Conservation (phyloP, 2,888 invertebrate species). For the Erebia epiphron region DNA sequence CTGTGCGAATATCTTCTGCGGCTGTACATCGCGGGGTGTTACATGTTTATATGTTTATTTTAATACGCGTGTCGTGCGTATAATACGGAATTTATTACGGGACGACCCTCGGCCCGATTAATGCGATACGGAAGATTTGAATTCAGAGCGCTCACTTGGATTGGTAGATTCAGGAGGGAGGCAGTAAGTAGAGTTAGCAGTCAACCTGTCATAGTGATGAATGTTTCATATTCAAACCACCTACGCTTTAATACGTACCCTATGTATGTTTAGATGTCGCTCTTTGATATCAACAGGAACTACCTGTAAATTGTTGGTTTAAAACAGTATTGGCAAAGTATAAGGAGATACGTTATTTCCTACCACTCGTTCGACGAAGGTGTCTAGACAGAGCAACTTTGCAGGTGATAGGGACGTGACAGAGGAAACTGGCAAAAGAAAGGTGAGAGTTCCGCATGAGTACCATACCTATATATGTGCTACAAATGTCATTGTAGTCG, state of each 20-base stretch:
- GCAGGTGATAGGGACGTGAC: too few species aligned
- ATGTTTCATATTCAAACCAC: slow-evolving; percentile 50
- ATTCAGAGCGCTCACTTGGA: slow-evolving; percentile 80
- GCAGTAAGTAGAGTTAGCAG: slow-evolving; percentile 48
- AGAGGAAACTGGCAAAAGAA: too few species aligned
- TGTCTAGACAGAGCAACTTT: too few species aligned
- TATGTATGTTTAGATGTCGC: too few species aligned
- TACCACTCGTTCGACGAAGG: too few species aligned
- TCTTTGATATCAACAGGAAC: slow-evolving; percentile 1
- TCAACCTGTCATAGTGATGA: slow-evolving; percentile 50
- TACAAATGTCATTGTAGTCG: too few species aligned
- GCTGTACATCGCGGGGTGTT: slow-evolving; percentile 69
- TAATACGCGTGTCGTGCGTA: slow-evolving; percentile 84
- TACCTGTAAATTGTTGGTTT: background rate
- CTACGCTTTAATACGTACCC: background rate
- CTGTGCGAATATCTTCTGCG: slow-evolving; percentile 45
- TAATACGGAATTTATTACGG: slow-evolving; percentile 83
- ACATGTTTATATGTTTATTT: slow-evolving; percentile 83
- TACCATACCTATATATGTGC: too few species aligned
- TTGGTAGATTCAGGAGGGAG: slow-evolving; percentile 64
- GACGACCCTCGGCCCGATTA: slow-evolving; percentile 77
- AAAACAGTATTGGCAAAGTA: too few species aligned
- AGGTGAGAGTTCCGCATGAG: too few species aligned
- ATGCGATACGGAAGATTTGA: slow-evolving; percentile 83
- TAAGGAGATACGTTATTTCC: too few species aligned